Percentiles rank a stretch among this genome's conserved stretches.
These are phyloP conservation scores for Orius insidiosus DNA, from an alignment of 1,140 invertebrate species.

Conservation along the genomic window DNA sequence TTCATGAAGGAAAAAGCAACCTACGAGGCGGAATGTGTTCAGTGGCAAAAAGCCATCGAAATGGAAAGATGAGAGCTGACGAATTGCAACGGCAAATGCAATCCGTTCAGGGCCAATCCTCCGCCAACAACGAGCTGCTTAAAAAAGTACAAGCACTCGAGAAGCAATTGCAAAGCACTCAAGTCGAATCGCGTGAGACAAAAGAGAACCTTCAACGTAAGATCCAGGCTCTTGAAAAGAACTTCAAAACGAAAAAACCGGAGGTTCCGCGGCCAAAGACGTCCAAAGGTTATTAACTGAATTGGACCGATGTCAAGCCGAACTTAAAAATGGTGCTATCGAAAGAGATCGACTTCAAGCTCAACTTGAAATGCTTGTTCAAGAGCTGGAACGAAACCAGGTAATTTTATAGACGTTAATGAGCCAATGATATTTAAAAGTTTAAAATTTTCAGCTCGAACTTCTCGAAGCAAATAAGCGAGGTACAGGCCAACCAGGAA, in stretches of 20 bases:
- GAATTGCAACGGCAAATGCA: conserved; percentile 65
- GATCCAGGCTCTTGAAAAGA: conserved; percentile 37
- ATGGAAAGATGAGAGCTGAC: conserved; percentile 52
- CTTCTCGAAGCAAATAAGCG: conserved; percentile 59
- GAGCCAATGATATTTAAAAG: too few species aligned
- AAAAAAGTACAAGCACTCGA: conserved; percentile 25
- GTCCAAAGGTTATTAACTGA: conserved; percentile 49
- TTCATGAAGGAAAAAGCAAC: conserved; percentile 27
- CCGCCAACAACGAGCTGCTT: conserved; percentile 20
- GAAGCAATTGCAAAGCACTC: conserved; percentile 24
- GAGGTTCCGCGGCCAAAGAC: conserved; percentile 33
- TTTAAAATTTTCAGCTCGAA: too few species aligned
- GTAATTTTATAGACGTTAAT: too few species aligned
- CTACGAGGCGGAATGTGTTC: conserved; percentile 43
- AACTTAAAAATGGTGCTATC: conserved; percentile 54
- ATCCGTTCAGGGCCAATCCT: conserved; percentile 25
- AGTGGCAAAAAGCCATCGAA: conserved; percentile 60
- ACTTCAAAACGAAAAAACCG: conserved; percentile 35
- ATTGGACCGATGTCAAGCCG: conserved; percentile 55
- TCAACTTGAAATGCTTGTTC: conserved; percentile 80
- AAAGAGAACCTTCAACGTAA: conserved; percentile 54
- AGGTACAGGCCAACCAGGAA: conserved; percentile 42
- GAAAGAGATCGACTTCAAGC: conserved; percentile 76
- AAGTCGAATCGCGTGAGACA: conserved; percentile 22
- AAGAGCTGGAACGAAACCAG: conserved; percentile 85